A percentile compares a stretch with the other conserved stretches of the same genome.
These are phyloP conservation scores for Drosophila melanosoma DNA, from an alignment of 2,888 invertebrate genomes.

Conservation along the genomic window DNA sequence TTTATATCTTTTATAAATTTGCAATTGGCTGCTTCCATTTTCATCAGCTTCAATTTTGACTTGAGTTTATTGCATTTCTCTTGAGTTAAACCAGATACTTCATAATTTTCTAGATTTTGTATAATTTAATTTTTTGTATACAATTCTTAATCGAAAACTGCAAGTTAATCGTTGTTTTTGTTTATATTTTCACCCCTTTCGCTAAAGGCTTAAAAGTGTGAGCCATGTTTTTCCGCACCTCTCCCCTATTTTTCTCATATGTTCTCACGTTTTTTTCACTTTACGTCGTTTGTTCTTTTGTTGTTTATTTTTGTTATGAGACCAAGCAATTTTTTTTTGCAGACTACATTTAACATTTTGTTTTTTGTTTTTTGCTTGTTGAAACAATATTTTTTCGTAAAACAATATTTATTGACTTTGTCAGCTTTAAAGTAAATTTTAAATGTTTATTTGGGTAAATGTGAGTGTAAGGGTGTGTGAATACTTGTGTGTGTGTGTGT, in stretches of 20 bases:
- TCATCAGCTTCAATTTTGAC: not conserved
- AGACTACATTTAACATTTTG: conserved; percentile 42
- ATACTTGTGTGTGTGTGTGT: conserved; percentile 19
- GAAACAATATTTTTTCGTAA: conserved; percentile 83
- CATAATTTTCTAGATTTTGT: not conserved
- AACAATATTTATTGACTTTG: conserved; percentile 85
- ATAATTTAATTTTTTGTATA: not conserved
- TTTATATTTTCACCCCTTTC: conserved; percentile 4
- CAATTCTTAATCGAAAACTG: conserved; percentile 3
- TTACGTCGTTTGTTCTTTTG: conserved; percentile 42
- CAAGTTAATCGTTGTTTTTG: conserved; percentile 26
- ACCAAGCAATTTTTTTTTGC: conserved; percentile 54
- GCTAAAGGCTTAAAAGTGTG: conserved; percentile 7
- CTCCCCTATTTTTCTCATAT: conserved; percentile 12
- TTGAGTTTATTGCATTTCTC: not conserved
- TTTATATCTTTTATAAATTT: not conserved
- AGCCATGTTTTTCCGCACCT: conserved; percentile 5
- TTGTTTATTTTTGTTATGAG: conserved; percentile 47
- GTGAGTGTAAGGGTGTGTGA: conserved; percentile 24
- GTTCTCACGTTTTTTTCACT: conserved; percentile 45
- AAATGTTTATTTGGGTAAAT: conserved; percentile 74
- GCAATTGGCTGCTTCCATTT: not conserved
- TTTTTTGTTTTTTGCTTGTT: conserved; percentile 76
- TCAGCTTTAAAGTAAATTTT: conserved; percentile 84
- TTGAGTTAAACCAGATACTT: not conserved